These are phyloP conservation scores for Elegia similella DNA, from an alignment of 2,888 invertebrate species.

Conservation along the genomic window DNA sequence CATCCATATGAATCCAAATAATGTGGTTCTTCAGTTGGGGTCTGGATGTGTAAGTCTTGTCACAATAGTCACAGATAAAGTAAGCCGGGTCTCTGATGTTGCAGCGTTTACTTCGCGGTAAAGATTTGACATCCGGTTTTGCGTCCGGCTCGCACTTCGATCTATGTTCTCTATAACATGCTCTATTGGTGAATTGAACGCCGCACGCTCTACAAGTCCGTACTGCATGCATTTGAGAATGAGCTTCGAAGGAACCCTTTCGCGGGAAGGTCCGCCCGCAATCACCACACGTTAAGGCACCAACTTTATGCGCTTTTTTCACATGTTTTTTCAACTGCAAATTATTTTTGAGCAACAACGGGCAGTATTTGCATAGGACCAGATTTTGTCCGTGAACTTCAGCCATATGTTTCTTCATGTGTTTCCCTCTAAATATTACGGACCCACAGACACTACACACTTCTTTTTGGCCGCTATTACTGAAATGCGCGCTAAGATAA, in stretches of 20 bases:
- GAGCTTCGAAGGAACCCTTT: slow-evolving; percentile 52
- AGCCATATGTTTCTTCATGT: slow-evolving; percentile 52
- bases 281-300: slow-evolving; percentile 53
- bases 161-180: slow-evolving; percentile 66
- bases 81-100: slow-evolving; percentile 66
- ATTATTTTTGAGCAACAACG: slow-evolving; percentile 44
- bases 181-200: slow-evolving; percentile 60
- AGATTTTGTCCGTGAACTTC: slow-evolving; percentile 43
- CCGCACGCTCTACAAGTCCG: slow-evolving; percentile 62
- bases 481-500: slow-evolving; percentile 56
- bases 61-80: slow-evolving; percentile 66
- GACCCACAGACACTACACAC: slow-evolving; percentile 57
- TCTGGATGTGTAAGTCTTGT: slow-evolving; percentile 58
- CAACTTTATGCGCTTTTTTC: slow-evolving; percentile 47
- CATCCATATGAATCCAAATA: slow-evolving; percentile 74
- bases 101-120: slow-evolving; percentile 52
- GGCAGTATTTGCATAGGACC: slow-evolving; percentile 54
- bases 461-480: slow-evolving; percentile 66
- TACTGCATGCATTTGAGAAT: slow-evolving; percentile 66
- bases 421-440: slow-evolving; percentile 46
- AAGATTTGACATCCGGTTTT: slow-evolving; percentile 47
- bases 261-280: slow-evolving; percentile 62
- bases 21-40: slow-evolving; percentile 72
- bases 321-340: slow-evolving; percentile 45
- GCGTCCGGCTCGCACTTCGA: slow-evolving; percentile 64